These are phyloP conservation scores for Diorhabda sublineata DNA, from an alignment of 1,140 invertebrate genomes.

Conservation along the genomic window DNA sequence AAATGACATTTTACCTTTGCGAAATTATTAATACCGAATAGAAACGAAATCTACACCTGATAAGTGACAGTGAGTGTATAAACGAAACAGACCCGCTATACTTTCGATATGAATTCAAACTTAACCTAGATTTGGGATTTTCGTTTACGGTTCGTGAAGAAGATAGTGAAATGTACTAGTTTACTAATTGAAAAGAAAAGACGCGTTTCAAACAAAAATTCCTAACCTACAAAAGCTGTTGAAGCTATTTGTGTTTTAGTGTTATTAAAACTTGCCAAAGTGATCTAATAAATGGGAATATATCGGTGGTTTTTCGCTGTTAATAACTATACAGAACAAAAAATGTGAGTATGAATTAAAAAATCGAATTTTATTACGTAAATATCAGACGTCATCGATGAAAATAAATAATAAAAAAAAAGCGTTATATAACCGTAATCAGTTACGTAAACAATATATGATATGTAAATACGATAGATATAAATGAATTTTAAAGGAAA, in stretches of 20 bases:
- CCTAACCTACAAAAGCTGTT: too few species aligned
- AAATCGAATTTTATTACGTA: too few species aligned
- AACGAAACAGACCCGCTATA: neutral
- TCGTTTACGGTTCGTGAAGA: neutral
- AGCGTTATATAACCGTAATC: too few species aligned
- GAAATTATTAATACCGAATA: neutral
- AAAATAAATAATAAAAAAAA: too few species aligned
- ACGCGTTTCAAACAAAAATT: too few species aligned
- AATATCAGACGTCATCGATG: too few species aligned
- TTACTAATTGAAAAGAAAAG: neutral
- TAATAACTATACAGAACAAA: constrained; percentile 4
- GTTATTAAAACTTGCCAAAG: neutral
- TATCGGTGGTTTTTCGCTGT: constrained; percentile 3
- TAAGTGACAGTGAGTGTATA: neutral
- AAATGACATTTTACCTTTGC: neutral
- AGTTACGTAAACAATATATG: too few species aligned
- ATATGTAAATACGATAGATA: too few species aligned
- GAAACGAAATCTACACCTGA: neutral
- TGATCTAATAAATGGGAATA: constrained; percentile 10
- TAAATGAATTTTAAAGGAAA: too few species aligned
- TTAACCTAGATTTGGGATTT: constrained; percentile 1
- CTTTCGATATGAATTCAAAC: neutral
- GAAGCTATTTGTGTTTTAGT: too few species aligned
- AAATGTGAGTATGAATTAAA: constrained; percentile 10
- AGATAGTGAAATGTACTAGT: neutral